Percentiles rank a stretch among this genome's conserved stretches.
phyloP scores from a whole-genome alignment of 2,797 vertebrate genomes.

The Ctenopoma kingsleyae region DNA sequence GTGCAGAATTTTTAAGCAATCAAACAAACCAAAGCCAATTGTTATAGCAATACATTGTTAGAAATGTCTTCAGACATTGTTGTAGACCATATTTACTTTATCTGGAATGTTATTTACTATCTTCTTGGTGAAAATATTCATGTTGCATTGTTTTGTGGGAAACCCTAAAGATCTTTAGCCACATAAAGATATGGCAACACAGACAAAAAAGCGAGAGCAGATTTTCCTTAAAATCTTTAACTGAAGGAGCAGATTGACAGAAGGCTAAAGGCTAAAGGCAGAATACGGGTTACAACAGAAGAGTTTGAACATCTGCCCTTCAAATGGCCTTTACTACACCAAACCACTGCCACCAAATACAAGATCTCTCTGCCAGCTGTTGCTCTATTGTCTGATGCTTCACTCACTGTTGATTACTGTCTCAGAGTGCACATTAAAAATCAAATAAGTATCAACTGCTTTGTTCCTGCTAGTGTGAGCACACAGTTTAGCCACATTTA shows the following conservation, averaged over 20 bases:
- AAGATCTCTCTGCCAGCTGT: constrained; percentile 39
- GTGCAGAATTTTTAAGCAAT: background rate
- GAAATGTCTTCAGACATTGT: constrained; percentile 4
- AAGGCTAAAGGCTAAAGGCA: constrained; percentile 7
- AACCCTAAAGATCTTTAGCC: background rate
- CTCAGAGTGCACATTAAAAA: constrained; percentile 21
- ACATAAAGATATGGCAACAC: background rate
- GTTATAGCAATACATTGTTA: background rate
- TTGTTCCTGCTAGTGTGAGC: constrained; percentile 6
- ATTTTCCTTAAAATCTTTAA: constrained; percentile 1
- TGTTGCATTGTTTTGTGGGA: background rate
- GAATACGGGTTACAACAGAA: constrained; percentile 13
- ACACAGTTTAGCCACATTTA: background rate
- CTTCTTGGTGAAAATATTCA: constrained; percentile 2
- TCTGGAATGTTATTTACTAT: background rate
- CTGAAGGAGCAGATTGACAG: background rate
- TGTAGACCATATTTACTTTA: background rate
- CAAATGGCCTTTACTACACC: constrained; percentile 20
- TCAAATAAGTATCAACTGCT: background rate
- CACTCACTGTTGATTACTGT: constrained; percentile 14
- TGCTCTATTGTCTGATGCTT: constrained; percentile 19
- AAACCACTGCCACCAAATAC: constrained; percentile 21
- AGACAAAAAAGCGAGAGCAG: background rate
- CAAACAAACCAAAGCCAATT: background rate
- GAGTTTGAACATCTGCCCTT: constrained; percentile 28